phyloP scores from a whole-genome alignment of 2,797 vertebrate species.

The Gephyroberyx darwinii region DNA sequence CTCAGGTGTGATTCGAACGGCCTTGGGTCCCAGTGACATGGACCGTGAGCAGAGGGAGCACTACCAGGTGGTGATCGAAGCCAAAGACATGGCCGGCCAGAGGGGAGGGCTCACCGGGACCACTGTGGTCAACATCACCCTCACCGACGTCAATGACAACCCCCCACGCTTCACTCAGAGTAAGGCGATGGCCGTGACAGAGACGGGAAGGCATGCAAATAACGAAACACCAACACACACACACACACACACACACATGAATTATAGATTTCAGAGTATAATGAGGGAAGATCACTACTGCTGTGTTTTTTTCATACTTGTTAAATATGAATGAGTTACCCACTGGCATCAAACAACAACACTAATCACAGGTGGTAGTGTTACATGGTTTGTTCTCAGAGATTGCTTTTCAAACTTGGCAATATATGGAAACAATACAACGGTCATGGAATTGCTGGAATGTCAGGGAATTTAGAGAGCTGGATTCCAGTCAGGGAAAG shows the following conservation, averaged over 20 bases:
- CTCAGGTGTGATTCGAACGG: conserved; percentile 92
- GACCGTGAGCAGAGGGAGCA: conserved; percentile 93
- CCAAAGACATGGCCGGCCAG: conserved; percentile 97
- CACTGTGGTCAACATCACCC: conserved; percentile 90
- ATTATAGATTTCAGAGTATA: conserved; percentile 19
- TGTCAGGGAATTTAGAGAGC: conserved; percentile 24
- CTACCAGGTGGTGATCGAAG: conserved; percentile 95
- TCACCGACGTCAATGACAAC: conserved; percentile 95
- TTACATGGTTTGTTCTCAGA: neutral
- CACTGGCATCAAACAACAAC: conserved; percentile 2
- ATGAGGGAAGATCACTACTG: neutral
- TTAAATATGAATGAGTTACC: conserved; percentile 14
- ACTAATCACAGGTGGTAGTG: too few species aligned
- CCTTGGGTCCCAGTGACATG: conserved; percentile 89
- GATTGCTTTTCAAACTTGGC: neutral
- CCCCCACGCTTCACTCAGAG: conserved; percentile 90
- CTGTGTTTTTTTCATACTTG: neutral
- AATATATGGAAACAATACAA: neutral
- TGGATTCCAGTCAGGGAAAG: neutral
- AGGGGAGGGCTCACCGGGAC: conserved; percentile 92
- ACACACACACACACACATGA: conserved; percentile 9
- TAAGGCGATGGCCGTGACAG: conserved; percentile 74
- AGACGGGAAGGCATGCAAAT: conserved; percentile 6
- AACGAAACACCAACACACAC: conserved; percentile 27
- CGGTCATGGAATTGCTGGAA: conserved; percentile 7